These are phyloP conservation scores for Ommatoiulus sabulosus DNA, from an alignment of 2,888 invertebrate genomes.

Conservation along the genomic window DNA sequence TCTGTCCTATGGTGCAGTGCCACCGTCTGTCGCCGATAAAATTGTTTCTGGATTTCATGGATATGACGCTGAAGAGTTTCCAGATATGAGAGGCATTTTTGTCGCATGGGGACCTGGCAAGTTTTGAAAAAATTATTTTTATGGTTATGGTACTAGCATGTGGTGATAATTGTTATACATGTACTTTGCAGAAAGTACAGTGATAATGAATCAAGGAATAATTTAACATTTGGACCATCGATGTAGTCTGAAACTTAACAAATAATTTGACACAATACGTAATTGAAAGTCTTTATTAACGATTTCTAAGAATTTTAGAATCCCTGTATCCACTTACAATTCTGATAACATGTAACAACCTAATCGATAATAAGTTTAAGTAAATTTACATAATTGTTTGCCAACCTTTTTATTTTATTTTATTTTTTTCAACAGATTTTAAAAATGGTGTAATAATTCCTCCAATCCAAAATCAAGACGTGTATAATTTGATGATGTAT, in stretches of 20 bases:
- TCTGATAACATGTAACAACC: neutral
- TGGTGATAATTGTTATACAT: too few relatives aligned
- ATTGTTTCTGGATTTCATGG: conserved; percentile 61
- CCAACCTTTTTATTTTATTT: neutral
- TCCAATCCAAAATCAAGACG: conserved; percentile 76
- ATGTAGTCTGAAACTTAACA: too few relatives aligned
- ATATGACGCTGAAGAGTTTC: conserved; percentile 62
- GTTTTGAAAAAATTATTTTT: conserved; percentile 52
- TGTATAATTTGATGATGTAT: conserved; percentile 75
- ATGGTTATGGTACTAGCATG: too few relatives aligned
- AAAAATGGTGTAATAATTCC: conserved; percentile 66
- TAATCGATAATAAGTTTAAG: neutral
- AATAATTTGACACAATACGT: too few relatives aligned
- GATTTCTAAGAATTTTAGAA: too few relatives aligned
- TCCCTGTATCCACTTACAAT: neutral
- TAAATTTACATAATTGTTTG: neutral
- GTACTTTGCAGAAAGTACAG: too few relatives aligned
- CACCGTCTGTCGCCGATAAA: conserved; percentile 45
- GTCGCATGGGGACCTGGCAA: conserved; percentile 65
- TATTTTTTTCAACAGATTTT: conserved; percentile 71
- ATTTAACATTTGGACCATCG: too few relatives aligned
- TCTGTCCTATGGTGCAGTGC: conserved; percentile 46
- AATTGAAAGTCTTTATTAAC: too few relatives aligned
- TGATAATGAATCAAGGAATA: too few relatives aligned
- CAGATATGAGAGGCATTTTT: conserved; percentile 65